These are phyloP conservation scores for Percopsis transmontana DNA, from an alignment of 2,113 vertebrate genomes.

Conservation along the genomic window DNA sequence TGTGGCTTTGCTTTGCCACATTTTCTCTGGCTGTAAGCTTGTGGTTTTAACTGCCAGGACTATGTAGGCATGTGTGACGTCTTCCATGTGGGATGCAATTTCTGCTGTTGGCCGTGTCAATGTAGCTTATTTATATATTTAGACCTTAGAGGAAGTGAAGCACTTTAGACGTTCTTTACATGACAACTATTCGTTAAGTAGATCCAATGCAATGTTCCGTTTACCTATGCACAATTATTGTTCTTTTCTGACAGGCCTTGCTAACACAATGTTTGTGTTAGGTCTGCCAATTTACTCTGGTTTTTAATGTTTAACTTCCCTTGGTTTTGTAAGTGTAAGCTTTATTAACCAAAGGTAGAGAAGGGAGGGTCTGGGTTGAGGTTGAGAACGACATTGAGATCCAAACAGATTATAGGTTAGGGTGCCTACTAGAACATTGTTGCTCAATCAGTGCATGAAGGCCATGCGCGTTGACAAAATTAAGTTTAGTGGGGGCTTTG, in stretches of 20 bases:
- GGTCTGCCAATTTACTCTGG: too few species aligned
- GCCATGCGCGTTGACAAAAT: too few species aligned
- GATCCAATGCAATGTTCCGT: background rate
- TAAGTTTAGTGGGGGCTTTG: too few species aligned
- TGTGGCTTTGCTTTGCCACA: constrained; percentile 13
- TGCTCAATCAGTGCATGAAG: too few species aligned
- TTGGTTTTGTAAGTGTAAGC: background rate
- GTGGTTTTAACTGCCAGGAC: constrained; percentile 28
- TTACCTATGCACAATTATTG: constrained; percentile 1
- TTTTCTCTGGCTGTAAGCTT: constrained; percentile 9
- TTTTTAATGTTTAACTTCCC: background rate
- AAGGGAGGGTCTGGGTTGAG: too few species aligned
- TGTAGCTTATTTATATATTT: constrained; percentile 49
- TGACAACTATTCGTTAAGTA: constrained; percentile 25
- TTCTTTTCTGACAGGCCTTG: constrained; percentile 22
- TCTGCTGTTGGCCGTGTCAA: constrained; percentile 10
- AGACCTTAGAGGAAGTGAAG: constrained; percentile 45
- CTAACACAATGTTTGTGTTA: too few species aligned
- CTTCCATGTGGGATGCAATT: constrained; percentile 20
- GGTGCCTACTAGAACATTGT: too few species aligned
- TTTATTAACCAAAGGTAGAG: background rate
- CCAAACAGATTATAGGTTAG: too few species aligned
- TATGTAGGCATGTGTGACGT: constrained; percentile 40
- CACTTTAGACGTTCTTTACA: constrained; percentile 49
- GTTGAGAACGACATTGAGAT: too few species aligned